Percentiles rank a stretch among this genome's conserved stretches.
Conservation (phyloP, 2,888 invertebrate species). For the Monopis laevigella region DNA sequence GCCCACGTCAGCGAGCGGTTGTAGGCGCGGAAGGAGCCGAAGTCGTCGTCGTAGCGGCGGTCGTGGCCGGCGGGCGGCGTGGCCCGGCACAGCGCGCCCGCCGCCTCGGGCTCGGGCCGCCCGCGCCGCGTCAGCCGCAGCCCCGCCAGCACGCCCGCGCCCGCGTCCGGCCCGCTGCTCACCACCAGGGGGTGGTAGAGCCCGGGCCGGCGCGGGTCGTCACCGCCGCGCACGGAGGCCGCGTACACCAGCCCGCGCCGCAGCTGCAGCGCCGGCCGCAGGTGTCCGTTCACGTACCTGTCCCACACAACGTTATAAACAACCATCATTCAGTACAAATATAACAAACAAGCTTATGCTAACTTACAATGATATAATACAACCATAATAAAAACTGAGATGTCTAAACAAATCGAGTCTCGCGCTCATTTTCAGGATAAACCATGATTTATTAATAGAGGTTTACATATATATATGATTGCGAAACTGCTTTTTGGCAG, state of each 20-base stretch:
- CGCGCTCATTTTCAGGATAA: too few relatives aligned
- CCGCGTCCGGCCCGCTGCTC: constrained; percentile 85
- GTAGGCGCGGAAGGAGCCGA: constrained; percentile 82
- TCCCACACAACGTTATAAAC: too few relatives aligned
- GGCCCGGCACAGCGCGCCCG: constrained; percentile 82
- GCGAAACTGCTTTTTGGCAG: too few relatives aligned
- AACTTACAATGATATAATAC: too few relatives aligned
- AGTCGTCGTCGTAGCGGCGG: constrained; percentile 81
- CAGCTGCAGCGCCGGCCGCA: constrained; percentile 88
- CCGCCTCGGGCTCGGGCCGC: constrained; percentile 81
- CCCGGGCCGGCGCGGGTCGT: constrained; percentile 86
- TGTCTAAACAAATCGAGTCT: too few relatives aligned
- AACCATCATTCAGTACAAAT: too few relatives aligned
- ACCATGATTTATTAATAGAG: too few relatives aligned
- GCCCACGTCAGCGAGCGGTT: constrained; percentile 77
- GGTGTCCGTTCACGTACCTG: constrained; percentile 92
- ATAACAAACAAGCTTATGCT: too few relatives aligned
- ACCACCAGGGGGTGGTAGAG: constrained; percentile 91
- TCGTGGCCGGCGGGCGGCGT: constrained; percentile 73
- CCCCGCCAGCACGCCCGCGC: constrained; percentile 84
- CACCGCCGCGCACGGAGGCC: constrained; percentile 77
- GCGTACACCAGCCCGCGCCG: constrained; percentile 86
- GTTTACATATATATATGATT: too few relatives aligned
- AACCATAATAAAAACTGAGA: too few relatives aligned
- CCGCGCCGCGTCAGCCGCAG: constrained; percentile 85